A percentile compares a stretch with the other conserved stretches of the same genome.
These are phyloP conservation scores for Bombus affinis DNA, from an alignment of 1,140 invertebrate species.

Conservation along the genomic window DNA sequence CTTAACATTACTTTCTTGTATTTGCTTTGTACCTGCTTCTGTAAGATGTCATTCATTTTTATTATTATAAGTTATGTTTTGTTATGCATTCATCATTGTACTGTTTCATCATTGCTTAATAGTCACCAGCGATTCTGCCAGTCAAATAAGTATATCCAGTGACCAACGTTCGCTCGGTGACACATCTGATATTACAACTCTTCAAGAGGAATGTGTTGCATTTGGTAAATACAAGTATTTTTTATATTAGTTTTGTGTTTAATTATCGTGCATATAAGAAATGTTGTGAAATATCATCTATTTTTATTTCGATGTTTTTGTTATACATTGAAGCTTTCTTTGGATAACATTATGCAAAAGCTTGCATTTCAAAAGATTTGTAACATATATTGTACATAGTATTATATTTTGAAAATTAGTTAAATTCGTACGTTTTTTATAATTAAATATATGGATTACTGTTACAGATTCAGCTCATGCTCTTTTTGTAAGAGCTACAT, in stretches of 20 bases:
- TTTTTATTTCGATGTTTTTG: conserved; percentile 60
- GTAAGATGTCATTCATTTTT: conserved; percentile 70
- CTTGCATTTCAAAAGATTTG: conserved; percentile 40
- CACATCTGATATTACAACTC: conserved; percentile 80
- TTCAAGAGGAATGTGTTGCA: conserved; percentile 81
- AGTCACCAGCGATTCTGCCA: conserved; percentile 82
- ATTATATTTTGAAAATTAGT: conserved; percentile 6
- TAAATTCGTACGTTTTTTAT: conserved; percentile 13
- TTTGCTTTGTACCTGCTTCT: conserved; percentile 79
- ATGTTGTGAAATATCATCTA: conserved; percentile 33
- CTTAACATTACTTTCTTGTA: conserved; percentile 78
- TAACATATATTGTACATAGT: background rate
- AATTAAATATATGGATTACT: conserved; percentile 42
- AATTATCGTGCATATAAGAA: conserved; percentile 25
- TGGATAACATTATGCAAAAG: conserved; percentile 20
- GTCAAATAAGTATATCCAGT: conserved; percentile 83
- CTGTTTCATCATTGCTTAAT: conserved; percentile 79
- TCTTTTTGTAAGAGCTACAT: conserved; percentile 94
- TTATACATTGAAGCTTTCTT: conserved; percentile 48
- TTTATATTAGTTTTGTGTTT: conserved; percentile 66
- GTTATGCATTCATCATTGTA: conserved; percentile 77
- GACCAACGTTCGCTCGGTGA: conserved; percentile 81
- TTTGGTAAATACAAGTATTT: conserved; percentile 79
- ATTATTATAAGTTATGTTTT: conserved; percentile 77
- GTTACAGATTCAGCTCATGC: conserved; percentile 91